Evolutionary conservation across 2,888 invertebrate species (phyloP).

Genomic region (Andrena camellia): DNA sequence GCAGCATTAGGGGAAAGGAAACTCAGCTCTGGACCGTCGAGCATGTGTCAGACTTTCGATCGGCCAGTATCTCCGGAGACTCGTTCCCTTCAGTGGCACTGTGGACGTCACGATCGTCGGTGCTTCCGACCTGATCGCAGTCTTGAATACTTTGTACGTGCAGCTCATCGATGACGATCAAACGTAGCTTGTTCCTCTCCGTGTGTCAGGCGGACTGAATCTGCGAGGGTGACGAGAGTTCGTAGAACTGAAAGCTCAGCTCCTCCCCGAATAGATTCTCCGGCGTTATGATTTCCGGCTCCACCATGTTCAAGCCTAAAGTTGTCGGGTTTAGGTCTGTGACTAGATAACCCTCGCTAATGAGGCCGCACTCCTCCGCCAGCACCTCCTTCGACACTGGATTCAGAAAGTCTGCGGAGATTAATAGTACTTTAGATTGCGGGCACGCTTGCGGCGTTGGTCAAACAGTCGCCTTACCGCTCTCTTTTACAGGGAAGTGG

Average conservation of each 20-base stretch:
- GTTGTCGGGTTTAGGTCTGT: constrained; percentile 86
- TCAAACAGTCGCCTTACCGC: constrained; percentile 71
- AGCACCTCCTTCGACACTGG: constrained; percentile 92
- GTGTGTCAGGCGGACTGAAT: constrained; percentile 83
- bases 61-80: constrained; percentile 10
- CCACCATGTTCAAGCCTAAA: constrained; percentile 86
- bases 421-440: background rate
- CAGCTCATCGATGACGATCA: constrained; percentile 78
- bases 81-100: constrained; percentile 21
- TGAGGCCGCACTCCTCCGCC: constrained; percentile 91
- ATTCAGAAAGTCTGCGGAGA: constrained; percentile 86
- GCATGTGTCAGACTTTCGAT: constrained; percentile 9
- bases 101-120: constrained; percentile 6
- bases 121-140: constrained; percentile 48
- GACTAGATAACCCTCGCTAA: constrained; percentile 86
- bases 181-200: constrained; percentile 75
- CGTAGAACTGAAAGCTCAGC: constrained; percentile 86
- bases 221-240: constrained; percentile 84
- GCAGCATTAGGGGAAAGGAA: background rate
- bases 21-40: constrained; percentile 49
- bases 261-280: constrained; percentile 86
- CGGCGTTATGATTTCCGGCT: constrained; percentile 86
- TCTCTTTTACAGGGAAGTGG: constrained; percentile 79
- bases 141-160: constrained; percentile 66
- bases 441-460: too few relatives aligned